phyloP scores from a whole-genome alignment of 2,888 invertebrate genomes.

The Camponotus fellah region DNA sequence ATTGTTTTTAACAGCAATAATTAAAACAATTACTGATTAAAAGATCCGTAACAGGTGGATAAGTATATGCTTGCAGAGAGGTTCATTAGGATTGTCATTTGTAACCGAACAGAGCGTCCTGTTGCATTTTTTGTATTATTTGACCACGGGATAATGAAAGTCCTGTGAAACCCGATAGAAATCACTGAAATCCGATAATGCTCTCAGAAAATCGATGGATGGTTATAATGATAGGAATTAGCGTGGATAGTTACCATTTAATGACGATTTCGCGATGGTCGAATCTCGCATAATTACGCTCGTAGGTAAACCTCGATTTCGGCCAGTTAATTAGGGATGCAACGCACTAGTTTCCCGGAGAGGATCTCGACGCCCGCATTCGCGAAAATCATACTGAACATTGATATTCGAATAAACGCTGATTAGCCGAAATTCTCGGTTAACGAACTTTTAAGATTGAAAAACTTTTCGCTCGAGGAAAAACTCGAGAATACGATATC shows the following conservation, averaged over 20 bases:
- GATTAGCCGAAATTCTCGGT: background rate
- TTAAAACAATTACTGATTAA: slow-evolving; percentile 15
- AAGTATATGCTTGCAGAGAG: background rate
- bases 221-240: slow-evolving; percentile 51
- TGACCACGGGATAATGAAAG: slow-evolving; percentile 22
- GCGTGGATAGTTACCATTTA: slow-evolving; percentile 47
- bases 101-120: background rate
- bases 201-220: slow-evolving; percentile 52
- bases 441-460: background rate
- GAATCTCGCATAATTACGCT: slow-evolving; percentile 44
- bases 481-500: background rate
- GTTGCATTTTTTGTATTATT: slow-evolving; percentile 5
- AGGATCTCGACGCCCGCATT: slow-evolving; percentile 41
- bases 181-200: slow-evolving; percentile 41
- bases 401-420: slow-evolving; percentile 18
- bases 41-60: slow-evolving; percentile 1
- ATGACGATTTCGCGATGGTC: slow-evolving; percentile 54
- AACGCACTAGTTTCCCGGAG: slow-evolving; percentile 48
- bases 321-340: slow-evolving; percentile 62
- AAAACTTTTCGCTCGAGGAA: background rate
- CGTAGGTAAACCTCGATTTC: slow-evolving; percentile 55
- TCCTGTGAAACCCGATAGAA: slow-evolving; percentile 36
- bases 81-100: slow-evolving; percentile 8
- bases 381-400: slow-evolving; percentile 45
- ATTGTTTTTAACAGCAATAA: slow-evolving; percentile 39